Base-by-base conservation (phyloP, 2,113 vertebrate species). In the Macheiramphus alcinus region DNA sequence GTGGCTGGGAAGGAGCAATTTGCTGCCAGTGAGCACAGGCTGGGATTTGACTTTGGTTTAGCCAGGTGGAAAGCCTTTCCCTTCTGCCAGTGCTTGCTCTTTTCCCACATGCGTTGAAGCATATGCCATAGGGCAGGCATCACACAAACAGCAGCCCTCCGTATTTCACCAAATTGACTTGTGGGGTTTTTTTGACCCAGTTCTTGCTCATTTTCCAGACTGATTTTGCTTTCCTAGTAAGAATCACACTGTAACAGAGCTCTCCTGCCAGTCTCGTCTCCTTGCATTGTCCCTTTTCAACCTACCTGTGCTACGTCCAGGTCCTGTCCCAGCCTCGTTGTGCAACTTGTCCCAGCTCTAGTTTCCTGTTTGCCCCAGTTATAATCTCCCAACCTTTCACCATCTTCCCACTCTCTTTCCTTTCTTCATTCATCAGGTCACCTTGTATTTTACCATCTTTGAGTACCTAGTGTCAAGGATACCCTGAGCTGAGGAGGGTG, bases 231-330 rank as follows among this genome's bases (percentile, higher is more conserved):
- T 88, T 63, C 31, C 31, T 82, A 29, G 19, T 36, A 61, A 50
- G 67, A 70, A 31, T 38, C 15, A 13, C 34, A 11, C 7, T 45
- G 7, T 68, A 59, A 50, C 26, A 11, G 25, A 59, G 21, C 26
- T 80, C 48, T 87, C 19, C 25, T 90, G 19, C 18, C 26, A 27
- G 17, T 70, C 23, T 34, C 2, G 2, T 40, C 42, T 75, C 31
- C 31, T 79, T n/a, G 4, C 0, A 0, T 26, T 87, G n/a, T 36
- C 48, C 17, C 29, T 89, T 62, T 29, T 62, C 34, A 1, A 0
- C 58, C 34, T 65, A 5, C 13, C 26, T 75, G 19, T 66, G 31
- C 45, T 76, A 17, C 25, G 17, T 76, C 4, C 20, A 40, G 3
- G 15, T 93, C 22, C n/a, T 43, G 25, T 71, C 29, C 38, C 27